Base-by-base conservation (phyloP, 2,113 vertebrate species). In the Sardina pilchardus region DNA sequence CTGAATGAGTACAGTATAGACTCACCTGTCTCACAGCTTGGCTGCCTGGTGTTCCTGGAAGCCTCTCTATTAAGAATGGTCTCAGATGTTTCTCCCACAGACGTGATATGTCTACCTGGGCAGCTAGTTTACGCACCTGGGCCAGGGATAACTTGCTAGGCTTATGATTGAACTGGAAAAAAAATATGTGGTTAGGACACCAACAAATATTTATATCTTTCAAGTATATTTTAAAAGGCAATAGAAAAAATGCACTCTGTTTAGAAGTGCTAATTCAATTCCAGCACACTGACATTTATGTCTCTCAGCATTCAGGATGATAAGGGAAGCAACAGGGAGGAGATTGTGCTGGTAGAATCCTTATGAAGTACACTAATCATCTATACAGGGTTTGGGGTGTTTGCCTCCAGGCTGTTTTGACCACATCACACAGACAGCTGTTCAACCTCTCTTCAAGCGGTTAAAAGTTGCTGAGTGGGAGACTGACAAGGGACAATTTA, bases 1-100 rank as follows among this genome's bases (percentile, higher is more conserved):
- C n/a, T 34, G 3, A 0, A 83, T 82, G 75, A 67, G 71, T 12
- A 0, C n/a, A 50, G 16, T 34, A 17, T 78, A 34, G 34, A 17
- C 86, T 86, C 86, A 97, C 96, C 96, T 96, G 94, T 89, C 95
- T 94, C 42, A 97, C 96, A 7, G 88, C 90, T 30, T 93, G 75
- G 91, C 94, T 98, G 24, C 96, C 97, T 0, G 90, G 87, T 0
- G 95, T 96, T 36, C 96, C 97, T 0, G 97, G 95, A 0, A 95
- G 93, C 67, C 97, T 91, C 85, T 97, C 95, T 26, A 95, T 93
- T 12, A 98, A 92, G 85, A 98, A 93, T 3, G 96, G 96, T 59
- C 91, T 94, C 90, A 98, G 90, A 75, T 95, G 93, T 63, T 91
- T 93, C 75, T 94, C 92, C 97, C 97, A 98, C 48, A 98, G 92